Evolutionary conservation across 2,797 vertebrate genomes (phyloP), one percentile per base, ranked within the genome.

Genomic region (Neostethus bicornis): DNA sequence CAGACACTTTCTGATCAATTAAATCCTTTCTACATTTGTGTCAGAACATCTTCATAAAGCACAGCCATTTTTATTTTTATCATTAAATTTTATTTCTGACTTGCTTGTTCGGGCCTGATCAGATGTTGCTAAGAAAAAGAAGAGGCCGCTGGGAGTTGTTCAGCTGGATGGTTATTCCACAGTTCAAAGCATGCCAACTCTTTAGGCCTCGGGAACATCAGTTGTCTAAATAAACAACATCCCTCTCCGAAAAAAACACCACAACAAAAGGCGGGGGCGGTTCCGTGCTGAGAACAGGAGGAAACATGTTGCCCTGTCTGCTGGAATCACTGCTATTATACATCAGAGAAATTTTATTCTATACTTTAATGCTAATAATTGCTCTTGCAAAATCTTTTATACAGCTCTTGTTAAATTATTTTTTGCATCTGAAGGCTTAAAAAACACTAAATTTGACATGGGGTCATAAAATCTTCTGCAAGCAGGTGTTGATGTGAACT

Each of bases 401-500:
- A 51, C 28, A 54, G 8, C 32, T 25, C 56, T 14, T 26, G 13
- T 51, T 24, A 1, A 42, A 42, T 69, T 55, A 44, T 59, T 35
- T 37, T 19, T 52, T 48, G 50, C 47, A 61, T 39, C 54, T 60
- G 32, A 46, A 58, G 54, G 28, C 49, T 4, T 51, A 17, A 20
- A 7, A 38, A 24, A 43, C 45, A 28, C n/a, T 24, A 34, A 51
- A 32, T 75, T 28, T 3, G 53, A 39, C 32, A 20, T 13, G 11
- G 41, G 29, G 49, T 64, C 24, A n/a, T 59, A 35, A 55, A 5
- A 21, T 66, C 69, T 57, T 51, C 1, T 11, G 12, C 7, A 12
- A 74, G 57, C 70, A 70, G 72, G 66, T 66, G 67, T 61, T 44
- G 56, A 68, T 53, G 61, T 21, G 17, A 61, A 28, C 73, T 42